These are phyloP conservation scores for Erithacus rubecula DNA, from an alignment of 2,797 vertebrate genomes.

Conservation along the genomic window DNA sequence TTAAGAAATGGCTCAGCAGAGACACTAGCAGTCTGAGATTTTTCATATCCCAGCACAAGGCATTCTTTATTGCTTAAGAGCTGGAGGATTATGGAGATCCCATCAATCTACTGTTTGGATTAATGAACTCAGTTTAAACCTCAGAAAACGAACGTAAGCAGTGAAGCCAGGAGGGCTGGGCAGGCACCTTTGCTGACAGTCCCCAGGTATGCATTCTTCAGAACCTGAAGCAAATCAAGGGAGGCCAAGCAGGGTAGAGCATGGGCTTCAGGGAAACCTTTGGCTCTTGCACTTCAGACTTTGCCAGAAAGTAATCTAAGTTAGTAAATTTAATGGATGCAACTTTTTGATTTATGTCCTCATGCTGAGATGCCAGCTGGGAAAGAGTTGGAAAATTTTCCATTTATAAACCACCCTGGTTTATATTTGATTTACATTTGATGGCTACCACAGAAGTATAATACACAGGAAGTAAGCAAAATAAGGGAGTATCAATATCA, in stretches of 20 bases:
- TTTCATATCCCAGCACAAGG: constrained; percentile 24
- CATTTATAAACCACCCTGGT: background rate
- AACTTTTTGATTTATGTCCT: background rate
- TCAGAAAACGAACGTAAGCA: background rate
- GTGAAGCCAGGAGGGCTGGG: background rate
- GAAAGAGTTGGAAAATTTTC: background rate
- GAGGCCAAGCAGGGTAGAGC: background rate
- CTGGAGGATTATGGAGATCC: constrained; percentile 7
- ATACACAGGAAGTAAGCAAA: background rate
- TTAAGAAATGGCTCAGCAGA: constrained; percentile 8
- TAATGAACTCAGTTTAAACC: constrained; percentile 28
- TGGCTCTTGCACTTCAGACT: background rate
- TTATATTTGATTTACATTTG: background rate
- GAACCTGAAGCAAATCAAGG: background rate
- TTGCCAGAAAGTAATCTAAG: background rate
- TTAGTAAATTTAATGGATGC: background rate
- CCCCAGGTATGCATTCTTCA: background rate
- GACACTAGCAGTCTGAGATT: background rate
- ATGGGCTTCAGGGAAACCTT: background rate
- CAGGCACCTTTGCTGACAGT: constrained; percentile 14
- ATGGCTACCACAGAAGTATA: background rate
- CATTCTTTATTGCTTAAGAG: constrained; percentile 41
- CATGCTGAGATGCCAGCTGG: background rate
- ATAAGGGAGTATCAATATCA: background rate
- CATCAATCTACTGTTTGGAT: constrained; percentile 13